phyloP scores from a whole-genome alignment of 2,113 vertebrate species.

The Psephotus haematonotus region DNA sequence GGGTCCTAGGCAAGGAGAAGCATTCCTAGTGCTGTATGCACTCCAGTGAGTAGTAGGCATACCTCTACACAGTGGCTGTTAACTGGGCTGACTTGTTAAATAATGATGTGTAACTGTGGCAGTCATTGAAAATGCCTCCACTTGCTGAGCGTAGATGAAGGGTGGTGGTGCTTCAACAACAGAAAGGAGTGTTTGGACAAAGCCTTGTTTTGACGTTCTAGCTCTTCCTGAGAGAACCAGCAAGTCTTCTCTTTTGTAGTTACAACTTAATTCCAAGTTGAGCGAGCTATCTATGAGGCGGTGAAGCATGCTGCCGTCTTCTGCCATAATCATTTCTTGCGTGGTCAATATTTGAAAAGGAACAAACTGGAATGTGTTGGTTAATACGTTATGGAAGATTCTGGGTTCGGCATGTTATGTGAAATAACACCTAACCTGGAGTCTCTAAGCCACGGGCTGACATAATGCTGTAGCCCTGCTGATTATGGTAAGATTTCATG shows the following conservation, averaged over 20 bases:
- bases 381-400: not conserved
- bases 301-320: not conserved
- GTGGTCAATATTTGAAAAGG: not conserved
- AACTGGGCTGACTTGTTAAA: not conserved
- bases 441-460: not conserved
- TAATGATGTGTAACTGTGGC: not conserved
- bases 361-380: not conserved
- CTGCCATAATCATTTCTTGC: not conserved
- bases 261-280: too few species aligned
- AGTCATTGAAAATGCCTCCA: not conserved
- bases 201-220: not conserved
- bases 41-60: not conserved
- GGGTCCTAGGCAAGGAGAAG: not conserved
- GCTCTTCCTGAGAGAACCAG: not conserved
- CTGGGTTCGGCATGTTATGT: not conserved
- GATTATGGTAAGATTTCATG: not conserved
- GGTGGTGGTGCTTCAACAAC: not conserved
- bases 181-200: not conserved
- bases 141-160: not conserved
- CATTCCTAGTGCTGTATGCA: not conserved
- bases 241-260: too few species aligned
- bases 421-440: not conserved
- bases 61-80: not conserved
- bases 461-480: not conserved
- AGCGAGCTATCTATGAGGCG: not conserved